These are phyloP conservation scores for Menidia beryllina DNA, from an alignment of 2,113 vertebrate species.

Conservation along the genomic window DNA sequence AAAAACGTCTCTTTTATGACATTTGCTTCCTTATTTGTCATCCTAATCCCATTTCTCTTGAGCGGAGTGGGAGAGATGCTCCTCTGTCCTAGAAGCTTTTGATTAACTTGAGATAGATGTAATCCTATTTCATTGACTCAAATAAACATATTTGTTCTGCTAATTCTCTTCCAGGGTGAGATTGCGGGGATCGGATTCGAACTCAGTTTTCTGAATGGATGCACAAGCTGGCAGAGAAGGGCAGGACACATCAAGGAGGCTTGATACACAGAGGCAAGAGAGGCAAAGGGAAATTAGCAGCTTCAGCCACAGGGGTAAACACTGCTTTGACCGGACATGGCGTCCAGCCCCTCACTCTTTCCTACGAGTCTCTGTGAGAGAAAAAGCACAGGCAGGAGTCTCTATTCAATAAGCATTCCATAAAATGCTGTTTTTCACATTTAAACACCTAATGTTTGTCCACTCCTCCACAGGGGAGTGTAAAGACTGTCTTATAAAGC, in stretches of 20 bases:
- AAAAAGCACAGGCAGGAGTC: background rate
- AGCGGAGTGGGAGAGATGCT: conserved; percentile 18
- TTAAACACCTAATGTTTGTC: too few species aligned
- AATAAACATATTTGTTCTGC: conserved; percentile 51
- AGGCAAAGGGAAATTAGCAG: conserved; percentile 35
- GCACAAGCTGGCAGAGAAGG: conserved; percentile 44
- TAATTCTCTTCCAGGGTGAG: conserved; percentile 49
- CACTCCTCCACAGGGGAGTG: too few species aligned
- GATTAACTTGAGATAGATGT: conserved; percentile 37
- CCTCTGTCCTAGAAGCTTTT: background rate
- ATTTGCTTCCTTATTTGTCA: conserved; percentile 42
- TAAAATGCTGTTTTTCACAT: background rate
- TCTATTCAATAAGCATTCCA: background rate
- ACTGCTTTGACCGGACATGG: conserved; percentile 30
- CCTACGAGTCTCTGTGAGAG: background rate
- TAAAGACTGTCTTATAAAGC: background rate
- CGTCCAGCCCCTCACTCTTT: conserved; percentile 11
- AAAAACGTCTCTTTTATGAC: conserved; percentile 39
- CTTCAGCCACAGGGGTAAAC: conserved; percentile 67
- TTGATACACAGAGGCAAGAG: conserved; percentile 41
- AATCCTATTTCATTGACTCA: conserved; percentile 51
- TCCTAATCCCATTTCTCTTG: conserved; percentile 42
- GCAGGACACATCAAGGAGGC: conserved; percentile 55
- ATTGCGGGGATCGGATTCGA: conserved; percentile 30
- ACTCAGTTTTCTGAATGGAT: conserved; percentile 62